Evolutionary conservation across 2,113 vertebrate genomes (phyloP), one percentile per base, ranked within the genome.

Genomic region (Psittacula cyanocephala): DNA sequence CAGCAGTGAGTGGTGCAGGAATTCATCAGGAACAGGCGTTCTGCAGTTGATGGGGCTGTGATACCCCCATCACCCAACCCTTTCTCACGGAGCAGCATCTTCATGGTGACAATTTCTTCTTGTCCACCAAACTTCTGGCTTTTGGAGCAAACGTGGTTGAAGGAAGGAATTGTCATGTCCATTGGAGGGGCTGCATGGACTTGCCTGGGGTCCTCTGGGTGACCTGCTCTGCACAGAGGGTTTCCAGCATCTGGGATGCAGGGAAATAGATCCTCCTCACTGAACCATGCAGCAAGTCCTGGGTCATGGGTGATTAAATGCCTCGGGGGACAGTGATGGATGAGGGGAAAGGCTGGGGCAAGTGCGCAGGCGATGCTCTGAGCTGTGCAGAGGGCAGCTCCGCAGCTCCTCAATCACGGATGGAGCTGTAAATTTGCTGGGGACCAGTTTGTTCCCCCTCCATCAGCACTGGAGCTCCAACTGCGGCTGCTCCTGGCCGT

Each of bases 321-420:
- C 41, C 49, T 0, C 0, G 17, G n/a, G 74, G 50, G 27, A 37
- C 1, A 3, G 55, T 24, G 90, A 35, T 14, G 84, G 74, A 78
- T 64, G 59, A 17, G 17, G 64, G 64, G 46, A 74, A 46, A 19
- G 44, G 63, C 57, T 4, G 25, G n/a, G 64, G 49, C 25, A 35
- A 41, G 50, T 29, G 19, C 43, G 27, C 3, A 17, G 41, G 28
- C 0, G 1, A 43, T 28, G 62, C 50, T 88, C 31, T 55, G 3
- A 7, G 22, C 49, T 1, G 1, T 27, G 65, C 35, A 15, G 49
- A 18, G 46, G 27, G 47, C 65, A 74, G 70, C 55, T 79, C 71
- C 2, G 0, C 7, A 31, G 53, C n/a, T 46, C 39, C 76, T 84
- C 10, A 0, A 0, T 17, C 39, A 1, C 0, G 2, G 70, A 7